Evolutionary conservation across 1,140 invertebrate species (phyloP).

Genomic region (Triops cancriformis): DNA sequence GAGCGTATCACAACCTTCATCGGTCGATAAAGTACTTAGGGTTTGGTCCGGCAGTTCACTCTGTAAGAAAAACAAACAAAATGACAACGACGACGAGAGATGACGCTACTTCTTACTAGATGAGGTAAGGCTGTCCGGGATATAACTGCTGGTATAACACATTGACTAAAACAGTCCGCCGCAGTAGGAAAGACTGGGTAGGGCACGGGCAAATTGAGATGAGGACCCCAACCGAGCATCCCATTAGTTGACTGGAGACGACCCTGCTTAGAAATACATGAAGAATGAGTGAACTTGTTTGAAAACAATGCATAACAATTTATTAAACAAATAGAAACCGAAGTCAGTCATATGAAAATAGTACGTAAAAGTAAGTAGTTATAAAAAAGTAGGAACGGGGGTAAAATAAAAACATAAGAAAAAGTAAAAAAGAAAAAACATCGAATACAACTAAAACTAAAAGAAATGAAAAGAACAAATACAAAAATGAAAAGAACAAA

Average conservation of each 20-base stretch:
- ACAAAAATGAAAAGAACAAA: no score
- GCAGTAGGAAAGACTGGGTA: background rate
- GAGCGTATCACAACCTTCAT: constrained; percentile 66
- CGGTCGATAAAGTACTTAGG: constrained; percentile 58
- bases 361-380: no score
- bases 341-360: no score
- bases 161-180: background rate
- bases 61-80: background rate
- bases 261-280: background rate
- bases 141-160: background rate
- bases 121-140: background rate
- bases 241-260: background rate
- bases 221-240: background rate
- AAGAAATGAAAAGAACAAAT: no score
- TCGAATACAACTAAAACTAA: no score
- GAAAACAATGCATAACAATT: no score
- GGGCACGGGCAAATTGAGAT: background rate
- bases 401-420: no score
- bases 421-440: no score
- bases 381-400: no score
- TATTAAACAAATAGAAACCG: no score
- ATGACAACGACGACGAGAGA: background rate
- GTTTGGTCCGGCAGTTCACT: constrained; percentile 47
- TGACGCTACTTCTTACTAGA: background rate
- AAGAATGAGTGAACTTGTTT: no score